Percentiles rank a stretch among this genome's conserved stretches.
Evolutionary conservation across 2,888 invertebrate genomes (phyloP).

Genomic region (Drosophila mulleri): DNA sequence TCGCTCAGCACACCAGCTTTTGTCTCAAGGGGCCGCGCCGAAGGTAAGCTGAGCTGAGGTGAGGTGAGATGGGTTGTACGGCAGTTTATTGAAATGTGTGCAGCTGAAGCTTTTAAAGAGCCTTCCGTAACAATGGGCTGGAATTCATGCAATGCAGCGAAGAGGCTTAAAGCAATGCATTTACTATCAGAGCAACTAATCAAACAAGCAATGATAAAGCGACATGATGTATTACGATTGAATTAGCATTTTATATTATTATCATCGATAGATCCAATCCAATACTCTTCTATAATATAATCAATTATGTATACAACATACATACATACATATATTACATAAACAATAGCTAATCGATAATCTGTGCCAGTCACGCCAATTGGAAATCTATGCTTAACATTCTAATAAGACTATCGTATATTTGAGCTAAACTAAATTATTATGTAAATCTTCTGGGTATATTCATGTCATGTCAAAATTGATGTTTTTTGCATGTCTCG

Average conservation of each 20-base stretch:
- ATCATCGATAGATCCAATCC: not conserved
- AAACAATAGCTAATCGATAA: not conserved
- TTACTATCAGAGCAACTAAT: not conserved
- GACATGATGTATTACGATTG: not conserved
- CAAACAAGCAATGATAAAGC: not conserved
- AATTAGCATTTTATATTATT: not conserved
- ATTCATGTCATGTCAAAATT: conserved; percentile 1
- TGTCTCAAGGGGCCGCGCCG: conserved; percentile 5
- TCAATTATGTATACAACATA: not conserved
- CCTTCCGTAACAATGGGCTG: conserved; percentile 36
- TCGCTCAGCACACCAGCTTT: conserved; percentile 18
- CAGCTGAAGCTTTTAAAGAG: conserved; percentile 48
- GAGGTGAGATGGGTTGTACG: not conserved
- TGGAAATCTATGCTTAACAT: not conserved
- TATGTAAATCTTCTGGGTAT: not conserved
- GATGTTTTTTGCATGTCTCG: conserved; percentile 36
- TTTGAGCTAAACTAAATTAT: not conserved
- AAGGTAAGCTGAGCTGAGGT: not conserved
- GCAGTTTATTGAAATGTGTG: conserved; percentile 32
- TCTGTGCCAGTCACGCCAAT: not conserved
- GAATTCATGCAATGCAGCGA: conserved; percentile 12
- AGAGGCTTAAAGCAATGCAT: conserved; percentile 20
- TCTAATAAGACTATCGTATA: not conserved
- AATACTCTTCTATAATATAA: no score
- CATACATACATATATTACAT: not conserved